phyloP scores from a whole-genome alignment of 1,140 invertebrate genomes.

The Amyelois transitella region DNA sequence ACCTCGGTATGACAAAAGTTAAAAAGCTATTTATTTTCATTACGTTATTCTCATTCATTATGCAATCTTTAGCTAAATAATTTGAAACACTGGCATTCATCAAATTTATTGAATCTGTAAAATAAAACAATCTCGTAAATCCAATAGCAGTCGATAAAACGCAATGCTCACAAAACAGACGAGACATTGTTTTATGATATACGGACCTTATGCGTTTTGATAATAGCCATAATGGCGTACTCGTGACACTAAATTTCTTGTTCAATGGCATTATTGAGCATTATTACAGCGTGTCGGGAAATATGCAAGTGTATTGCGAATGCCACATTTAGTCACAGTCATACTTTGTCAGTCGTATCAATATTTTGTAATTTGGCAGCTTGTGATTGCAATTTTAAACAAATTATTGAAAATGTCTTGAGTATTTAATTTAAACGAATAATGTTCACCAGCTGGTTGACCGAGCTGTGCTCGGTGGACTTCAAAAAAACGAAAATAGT shows the following conservation, averaged over 20 bases:
- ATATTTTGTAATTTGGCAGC: background rate
- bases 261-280: slow-evolving; percentile 9
- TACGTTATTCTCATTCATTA: no score
- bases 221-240: slow-evolving; percentile 10
- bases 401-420: no score
- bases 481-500: no score
- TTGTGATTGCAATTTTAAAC: no score
- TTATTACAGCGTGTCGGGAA: background rate
- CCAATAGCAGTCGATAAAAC: background rate
- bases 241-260: slow-evolving; percentile 21
- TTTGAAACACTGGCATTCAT: no score
- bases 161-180: background rate
- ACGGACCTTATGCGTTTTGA: slow-evolving; percentile 2
- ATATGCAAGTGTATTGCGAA: background rate
- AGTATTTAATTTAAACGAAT: no score
- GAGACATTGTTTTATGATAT: background rate
- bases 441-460: no score
- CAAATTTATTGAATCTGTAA: background rate
- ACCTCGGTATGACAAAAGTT: no score
- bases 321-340: background rate
- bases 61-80: no score
- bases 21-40: no score
- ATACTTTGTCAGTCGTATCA: no score
- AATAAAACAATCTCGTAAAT: background rate
- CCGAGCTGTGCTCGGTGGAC: no score